Percentiles rank a stretch among this genome's conserved stretches.
phyloP scores from a whole-genome alignment of 2,113 vertebrate genomes.

The Gavia stellata region DNA sequence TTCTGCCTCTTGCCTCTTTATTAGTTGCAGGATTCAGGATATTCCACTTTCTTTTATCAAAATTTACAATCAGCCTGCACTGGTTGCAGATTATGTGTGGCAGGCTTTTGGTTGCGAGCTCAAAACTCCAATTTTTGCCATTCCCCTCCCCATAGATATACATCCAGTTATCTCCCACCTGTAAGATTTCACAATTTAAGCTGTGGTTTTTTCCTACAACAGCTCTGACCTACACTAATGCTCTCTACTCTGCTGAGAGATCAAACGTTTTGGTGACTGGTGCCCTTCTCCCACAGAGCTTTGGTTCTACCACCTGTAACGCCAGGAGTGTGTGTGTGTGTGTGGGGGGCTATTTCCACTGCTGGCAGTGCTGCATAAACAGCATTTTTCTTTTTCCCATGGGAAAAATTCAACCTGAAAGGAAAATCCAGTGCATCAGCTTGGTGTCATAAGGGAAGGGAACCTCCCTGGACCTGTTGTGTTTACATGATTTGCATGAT shows the following conservation, averaged over 20 bases:
- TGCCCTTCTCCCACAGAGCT: neutral
- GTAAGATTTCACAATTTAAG: neutral
- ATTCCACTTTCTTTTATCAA: neutral
- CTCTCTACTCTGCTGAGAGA: neutral
- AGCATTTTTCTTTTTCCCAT: neutral
- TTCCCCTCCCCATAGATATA: fast-evolving
- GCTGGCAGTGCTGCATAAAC: neutral
- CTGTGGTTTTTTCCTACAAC: neutral
- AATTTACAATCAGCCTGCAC: neutral
- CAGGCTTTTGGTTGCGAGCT: neutral
- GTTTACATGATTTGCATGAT: neutral
- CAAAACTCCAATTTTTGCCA: neutral
- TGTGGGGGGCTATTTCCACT: neutral
- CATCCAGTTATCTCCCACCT: neutral
- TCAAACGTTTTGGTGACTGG: neutral
- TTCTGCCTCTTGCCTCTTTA: neutral
- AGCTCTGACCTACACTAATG: neutral
- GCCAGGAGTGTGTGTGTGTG: neutral
- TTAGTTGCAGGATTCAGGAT: too few species aligned
- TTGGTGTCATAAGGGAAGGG: neutral
- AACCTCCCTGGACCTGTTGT: neutral
- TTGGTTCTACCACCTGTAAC: neutral
- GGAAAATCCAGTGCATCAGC: neutral
- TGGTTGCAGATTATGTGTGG: neutral
- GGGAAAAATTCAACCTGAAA: neutral